Conservation (phyloP, 1,140 invertebrate genomes). For the Potamilus streckersoni region DNA sequence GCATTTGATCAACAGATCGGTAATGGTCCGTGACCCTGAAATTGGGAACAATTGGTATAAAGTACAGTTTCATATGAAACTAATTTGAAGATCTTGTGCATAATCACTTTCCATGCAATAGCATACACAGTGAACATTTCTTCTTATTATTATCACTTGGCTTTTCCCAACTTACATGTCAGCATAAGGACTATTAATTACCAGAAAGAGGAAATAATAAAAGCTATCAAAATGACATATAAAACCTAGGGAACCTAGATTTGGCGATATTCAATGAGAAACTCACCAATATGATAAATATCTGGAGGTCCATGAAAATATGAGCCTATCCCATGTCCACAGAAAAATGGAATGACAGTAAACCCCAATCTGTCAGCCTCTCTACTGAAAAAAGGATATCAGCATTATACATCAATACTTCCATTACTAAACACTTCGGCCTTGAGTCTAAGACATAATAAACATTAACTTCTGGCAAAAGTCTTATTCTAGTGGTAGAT, state of each 20-base stretch:
- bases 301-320: conserved; percentile 94
- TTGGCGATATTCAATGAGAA: not conserved
- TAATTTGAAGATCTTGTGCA: too few relatives aligned
- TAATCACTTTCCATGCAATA: too few relatives aligned
- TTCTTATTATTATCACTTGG: conserved; percentile 1
- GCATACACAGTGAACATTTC: too few relatives aligned
- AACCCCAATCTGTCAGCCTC: conserved; percentile 75
- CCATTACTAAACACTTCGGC: too few relatives aligned
- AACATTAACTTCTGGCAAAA: too few relatives aligned
- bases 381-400: conserved; percentile 31
- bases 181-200: not conserved
- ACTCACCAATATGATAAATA: conserved; percentile 72
- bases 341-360: conserved; percentile 81
- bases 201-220: not conserved
- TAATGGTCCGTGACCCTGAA: too few relatives aligned
- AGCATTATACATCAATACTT: too few relatives aligned
- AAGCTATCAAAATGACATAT: not conserved
- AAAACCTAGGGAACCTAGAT: not conserved
- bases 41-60: too few relatives aligned
- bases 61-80: too few relatives aligned
- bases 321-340: conserved; percentile 92
- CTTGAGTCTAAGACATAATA: too few relatives aligned
- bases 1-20: too few relatives aligned
- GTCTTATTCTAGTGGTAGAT: too few relatives aligned
- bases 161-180: not conserved